Evolutionary conservation across 2,888 invertebrate genomes (phyloP).

Genomic region (Melikaiella ostensackeni): DNA sequence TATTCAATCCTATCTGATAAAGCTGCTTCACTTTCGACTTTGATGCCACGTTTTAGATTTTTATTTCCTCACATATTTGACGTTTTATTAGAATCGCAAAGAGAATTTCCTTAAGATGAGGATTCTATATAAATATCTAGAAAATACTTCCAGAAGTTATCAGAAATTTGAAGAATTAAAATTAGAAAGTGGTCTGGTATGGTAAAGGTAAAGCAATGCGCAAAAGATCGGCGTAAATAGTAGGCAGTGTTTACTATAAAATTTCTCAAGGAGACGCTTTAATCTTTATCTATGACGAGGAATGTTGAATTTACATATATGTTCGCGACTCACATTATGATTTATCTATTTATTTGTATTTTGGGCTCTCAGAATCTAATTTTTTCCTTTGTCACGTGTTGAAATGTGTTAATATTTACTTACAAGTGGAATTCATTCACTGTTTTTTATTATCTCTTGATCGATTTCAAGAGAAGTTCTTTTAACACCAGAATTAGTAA

Average conservation of each 20-base stretch:
- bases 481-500: not conserved
- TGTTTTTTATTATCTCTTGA: not conserved
- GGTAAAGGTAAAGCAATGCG: slow-evolving; percentile 20
- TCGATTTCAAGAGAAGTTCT: not conserved
- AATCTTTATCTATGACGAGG: slow-evolving; percentile 28
- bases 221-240: slow-evolving; percentile 56
- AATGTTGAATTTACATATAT: not conserved
- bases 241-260: slow-evolving; percentile 14
- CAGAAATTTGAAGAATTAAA: not conserved
- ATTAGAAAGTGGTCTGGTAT: not conserved
- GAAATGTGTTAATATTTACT: too few relatives aligned
- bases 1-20: not conserved
- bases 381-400: not conserved
- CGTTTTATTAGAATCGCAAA: not conserved
- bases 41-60: not conserved
- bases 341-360: not conserved
- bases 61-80: not conserved
- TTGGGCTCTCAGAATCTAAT: not conserved
- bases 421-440: too few relatives aligned
- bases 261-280: slow-evolving; percentile 20
- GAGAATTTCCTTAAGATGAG: not conserved
- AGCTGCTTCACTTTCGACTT: not conserved
- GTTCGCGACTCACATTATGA: not conserved
- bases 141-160: not conserved
- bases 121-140: not conserved